Conservation (phyloP, 2,888 invertebrate genomes). For the Helleia helle region DNA sequence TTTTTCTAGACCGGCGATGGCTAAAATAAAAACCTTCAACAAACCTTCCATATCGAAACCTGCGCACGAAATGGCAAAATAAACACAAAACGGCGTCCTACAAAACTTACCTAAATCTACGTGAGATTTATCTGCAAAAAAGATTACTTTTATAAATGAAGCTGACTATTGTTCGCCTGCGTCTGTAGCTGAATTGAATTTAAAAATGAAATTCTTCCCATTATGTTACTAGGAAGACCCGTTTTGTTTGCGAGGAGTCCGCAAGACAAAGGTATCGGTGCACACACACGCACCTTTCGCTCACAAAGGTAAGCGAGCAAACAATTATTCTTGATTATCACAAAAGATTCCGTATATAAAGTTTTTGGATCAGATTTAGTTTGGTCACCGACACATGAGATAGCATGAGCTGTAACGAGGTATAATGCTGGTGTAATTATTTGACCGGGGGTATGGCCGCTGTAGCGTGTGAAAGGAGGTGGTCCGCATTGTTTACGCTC, state of each 20-base stretch:
- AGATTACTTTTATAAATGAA: conserved; percentile 72
- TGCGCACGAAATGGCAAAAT: conserved; percentile 45
- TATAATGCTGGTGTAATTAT: conserved; percentile 71
- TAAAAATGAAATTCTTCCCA: conserved; percentile 73
- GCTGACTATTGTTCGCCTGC: conserved; percentile 65
- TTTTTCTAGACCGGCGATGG: too few relatives aligned
- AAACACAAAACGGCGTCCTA: conserved; percentile 45
- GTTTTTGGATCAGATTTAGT: conserved; percentile 70
- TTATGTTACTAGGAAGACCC: conserved; percentile 69
- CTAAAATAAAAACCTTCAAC: conserved; percentile 21
- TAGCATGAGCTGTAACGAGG: conserved; percentile 34
- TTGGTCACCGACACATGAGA: conserved; percentile 54
- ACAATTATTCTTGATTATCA: conserved; percentile 74
- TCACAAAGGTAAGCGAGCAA: conserved; percentile 68
- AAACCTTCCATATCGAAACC: conserved; percentile 54
- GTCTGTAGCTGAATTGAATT: conserved; percentile 71
- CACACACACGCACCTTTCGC: conserved; percentile 52
- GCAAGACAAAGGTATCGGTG: conserved; percentile 71
- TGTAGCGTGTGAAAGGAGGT: conserved; percentile 70
- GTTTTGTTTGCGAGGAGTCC: conserved; percentile 70
- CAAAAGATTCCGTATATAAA: conserved; percentile 71
- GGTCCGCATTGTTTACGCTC: conserved; percentile 68
- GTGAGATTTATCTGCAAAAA: conserved; percentile 72
- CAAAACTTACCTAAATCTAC: conserved; percentile 58
- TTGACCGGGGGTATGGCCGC: conserved; percentile 71